Evolutionary conservation across 2,113 vertebrate species (phyloP).

Genomic region (Narcine bancroftii): DNA sequence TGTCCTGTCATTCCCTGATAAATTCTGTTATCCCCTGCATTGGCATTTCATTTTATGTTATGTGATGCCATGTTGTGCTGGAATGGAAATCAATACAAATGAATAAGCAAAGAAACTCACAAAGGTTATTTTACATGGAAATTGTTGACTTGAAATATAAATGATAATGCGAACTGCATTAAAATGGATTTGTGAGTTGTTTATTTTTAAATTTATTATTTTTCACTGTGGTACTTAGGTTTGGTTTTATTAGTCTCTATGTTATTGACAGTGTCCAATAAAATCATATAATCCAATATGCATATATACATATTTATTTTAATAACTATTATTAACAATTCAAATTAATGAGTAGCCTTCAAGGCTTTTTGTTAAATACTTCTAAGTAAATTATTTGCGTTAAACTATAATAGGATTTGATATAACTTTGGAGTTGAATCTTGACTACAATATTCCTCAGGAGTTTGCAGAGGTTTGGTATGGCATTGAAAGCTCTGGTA

Average conservation of each 20-base stretch:
- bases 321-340: neutral
- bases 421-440: neutral
- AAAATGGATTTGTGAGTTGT: neutral
- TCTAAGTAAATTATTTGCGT: neutral
- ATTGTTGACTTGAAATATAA: slow-evolving; percentile 1
- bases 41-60: neutral
- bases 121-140: slow-evolving; percentile 9
- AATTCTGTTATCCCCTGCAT: neutral
- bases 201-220: slow-evolving; percentile 17
- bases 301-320: slow-evolving; percentile 20
- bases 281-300: neutral
- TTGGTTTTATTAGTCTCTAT: neutral
- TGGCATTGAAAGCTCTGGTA: too few species aligned
- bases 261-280: too few species aligned
- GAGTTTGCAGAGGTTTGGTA: too few species aligned
- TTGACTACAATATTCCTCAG: too few species aligned
- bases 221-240: neutral
- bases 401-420: neutral
- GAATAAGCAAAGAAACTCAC: neutral
- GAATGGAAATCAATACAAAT: neutral
- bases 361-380: neutral
- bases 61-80: neutral
- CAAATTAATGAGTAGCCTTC: neutral
- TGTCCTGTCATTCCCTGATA: too few species aligned
- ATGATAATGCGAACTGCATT: neutral